Base-by-base conservation (phyloP, 2,113 vertebrate genomes). In the Rhea americana region DNA sequence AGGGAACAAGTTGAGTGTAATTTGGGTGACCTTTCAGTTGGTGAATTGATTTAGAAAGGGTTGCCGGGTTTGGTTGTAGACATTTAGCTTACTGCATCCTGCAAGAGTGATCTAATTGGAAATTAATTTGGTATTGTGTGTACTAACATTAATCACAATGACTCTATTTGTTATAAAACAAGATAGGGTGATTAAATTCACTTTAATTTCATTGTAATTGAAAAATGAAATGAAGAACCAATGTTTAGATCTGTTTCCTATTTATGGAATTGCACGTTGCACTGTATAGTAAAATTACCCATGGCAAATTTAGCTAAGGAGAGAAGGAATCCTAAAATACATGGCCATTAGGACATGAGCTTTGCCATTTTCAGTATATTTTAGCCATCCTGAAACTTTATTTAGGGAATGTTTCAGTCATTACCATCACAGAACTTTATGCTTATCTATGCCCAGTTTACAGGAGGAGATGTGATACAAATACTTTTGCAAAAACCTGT, bases 81-180 rank as follows among this genome's bases (percentile, higher is more conserved):
- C 48, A 13, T 22, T 51, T 61, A 41, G 48, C 45, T 58, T 76
- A 83, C 32, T 47, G 39, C 39, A 55, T 67, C 62, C 67, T 67
- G 63, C 82, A 80, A 48, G 51, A 58, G 73, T 21, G 43, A 86
- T 90, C 65, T 81, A 73, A 77, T 81, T 91, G 51, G 30, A 81
- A 90, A 92, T 81, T 65, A 61, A 90, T 77, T 59, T 30, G 25
- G 22, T 59, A 45, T 70, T 55, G 39, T 48, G 30, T 63, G 48
- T 48, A 37, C 30, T 66, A 77, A n/a, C 75, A 66, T 74, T 82
- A 81, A 82, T 82, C 71, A 66, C 35, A 28, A 55, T n/a, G 59
- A 55, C 65, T 90, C 76, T 55, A 84, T 89, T 93, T 83, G 68
- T 71, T 90, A 71, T 53, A 55, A 85, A 90, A 24, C 45, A 65